Evolutionary conservation across 1,140 invertebrate genomes (phyloP).

Genomic region (Mizuhopecten yessoensis): DNA sequence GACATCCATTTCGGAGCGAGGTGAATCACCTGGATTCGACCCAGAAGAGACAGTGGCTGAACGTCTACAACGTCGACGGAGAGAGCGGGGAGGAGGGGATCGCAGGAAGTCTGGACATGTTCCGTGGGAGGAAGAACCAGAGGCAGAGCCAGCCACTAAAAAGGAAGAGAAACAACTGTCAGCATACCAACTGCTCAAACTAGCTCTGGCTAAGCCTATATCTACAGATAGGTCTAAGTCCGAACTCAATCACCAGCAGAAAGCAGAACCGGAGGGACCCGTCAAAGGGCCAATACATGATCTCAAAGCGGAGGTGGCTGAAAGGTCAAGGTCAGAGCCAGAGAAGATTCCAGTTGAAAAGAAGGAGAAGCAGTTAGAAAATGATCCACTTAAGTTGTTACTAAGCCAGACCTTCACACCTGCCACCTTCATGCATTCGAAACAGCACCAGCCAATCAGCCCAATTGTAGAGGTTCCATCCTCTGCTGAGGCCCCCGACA

Average conservation of each 20-base stretch:
- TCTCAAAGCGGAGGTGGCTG: neutral
- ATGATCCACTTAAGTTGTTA: neutral
- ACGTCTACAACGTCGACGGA: neutral
- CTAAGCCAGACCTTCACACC: neutral
- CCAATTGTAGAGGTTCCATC: neutral
- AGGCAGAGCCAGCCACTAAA: neutral
- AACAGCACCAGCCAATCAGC: neutral
- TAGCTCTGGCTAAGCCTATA: neutral
- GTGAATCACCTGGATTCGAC: slow-evolving; percentile 20
- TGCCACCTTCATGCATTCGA: neutral
- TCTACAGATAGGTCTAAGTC: slow-evolving; percentile 1
- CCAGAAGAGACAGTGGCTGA: neutral
- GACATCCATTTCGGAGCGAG: neutral
- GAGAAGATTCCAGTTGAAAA: neutral
- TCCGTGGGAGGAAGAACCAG: neutral
- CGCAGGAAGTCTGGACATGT: neutral
- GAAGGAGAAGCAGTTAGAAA: neutral
- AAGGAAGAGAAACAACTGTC: neutral
- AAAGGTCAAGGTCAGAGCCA: slow-evolving; percentile 9
- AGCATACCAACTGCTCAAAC: neutral
- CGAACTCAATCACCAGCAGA: neutral
- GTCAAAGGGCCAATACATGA: neutral
- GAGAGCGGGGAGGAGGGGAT: slow-evolving; percentile 4
- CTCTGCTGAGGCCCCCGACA: slow-evolving; percentile 6
- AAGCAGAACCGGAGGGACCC: neutral